These are phyloP conservation scores for Rhaphigaster nebulosa DNA, from an alignment of 2,888 invertebrate genomes.

Conservation along the genomic window DNA sequence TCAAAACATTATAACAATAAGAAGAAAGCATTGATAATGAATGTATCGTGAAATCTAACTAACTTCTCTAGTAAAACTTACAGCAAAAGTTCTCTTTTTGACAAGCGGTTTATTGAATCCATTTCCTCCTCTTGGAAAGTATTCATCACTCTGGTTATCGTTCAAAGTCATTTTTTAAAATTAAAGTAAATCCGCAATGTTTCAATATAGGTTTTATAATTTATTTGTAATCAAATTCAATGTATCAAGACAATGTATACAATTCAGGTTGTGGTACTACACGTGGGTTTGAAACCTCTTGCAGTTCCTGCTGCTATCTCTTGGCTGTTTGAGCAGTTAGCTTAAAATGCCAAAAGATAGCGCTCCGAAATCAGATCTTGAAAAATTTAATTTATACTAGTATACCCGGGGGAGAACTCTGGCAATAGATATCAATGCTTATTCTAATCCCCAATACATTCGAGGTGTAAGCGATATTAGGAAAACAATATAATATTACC, in stretches of 20 bases:
- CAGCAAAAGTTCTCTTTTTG: constrained; percentile 47
- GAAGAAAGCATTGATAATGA: not conserved
- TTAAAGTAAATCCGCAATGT: not conserved
- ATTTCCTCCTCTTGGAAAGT: constrained; percentile 46
- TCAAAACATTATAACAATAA: not conserved
- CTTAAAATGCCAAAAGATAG: not conserved
- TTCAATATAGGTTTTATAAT: not conserved
- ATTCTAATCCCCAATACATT: no score
- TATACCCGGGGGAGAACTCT: no score
- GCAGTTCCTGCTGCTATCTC: not conserved
- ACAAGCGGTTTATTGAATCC: not conserved
- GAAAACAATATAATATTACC: no score
- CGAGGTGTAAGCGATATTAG: no score
- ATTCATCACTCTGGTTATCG: constrained; percentile 10
- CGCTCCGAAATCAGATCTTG: not conserved
- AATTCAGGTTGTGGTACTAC: not conserved
- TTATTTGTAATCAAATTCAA: not conserved
- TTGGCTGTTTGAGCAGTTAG: not conserved
- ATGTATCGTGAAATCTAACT: not conserved
- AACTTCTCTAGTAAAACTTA: not conserved
- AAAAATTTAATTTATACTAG: no score
- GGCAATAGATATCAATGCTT: no score
- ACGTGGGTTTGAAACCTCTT: constrained; percentile 9
- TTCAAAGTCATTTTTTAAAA: constrained; percentile 20
- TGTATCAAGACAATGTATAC: not conserved